Base-by-base conservation (phyloP, 2,888 invertebrate genomes). In the Eristalinus sepulchralis region DNA sequence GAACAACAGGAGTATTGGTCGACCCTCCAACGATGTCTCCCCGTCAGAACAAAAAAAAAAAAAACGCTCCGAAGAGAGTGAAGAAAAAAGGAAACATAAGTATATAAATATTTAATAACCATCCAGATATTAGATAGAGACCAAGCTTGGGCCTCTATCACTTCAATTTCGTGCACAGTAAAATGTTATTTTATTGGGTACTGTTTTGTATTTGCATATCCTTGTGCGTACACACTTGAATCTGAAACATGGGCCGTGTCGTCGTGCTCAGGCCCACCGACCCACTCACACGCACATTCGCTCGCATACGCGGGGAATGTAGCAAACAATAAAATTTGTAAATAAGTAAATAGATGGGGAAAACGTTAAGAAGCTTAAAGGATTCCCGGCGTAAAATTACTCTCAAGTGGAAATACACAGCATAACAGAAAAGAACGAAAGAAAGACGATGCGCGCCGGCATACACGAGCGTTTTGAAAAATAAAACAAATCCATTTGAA, bases 241-340 rank as follows among this genome's bases (percentile, higher is more conserved):
- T 22, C 34, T 2, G 24, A 47, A 57, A 71, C 66, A 72, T 71
- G 76, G 81, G 75, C 73, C 77, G 13, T 33, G 64, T 78, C 27
- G 20, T 47, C 47, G 13, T 63, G 36, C 17, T 4, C 47, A 5
- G 3, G 17, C 17, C 47, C 47, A 17, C 47, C 17, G 17, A 39
- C 4, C n/a, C 1, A 47, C 47, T n/a, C 47, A 47, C 17, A 17
- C 27, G 77, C 27, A 63, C 57, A 22, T 60, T 27, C 33, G 27
- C 5, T 33, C 47, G 57, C 36, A 71, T 24, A 10, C 57, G 68
- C 34, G 71, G 36, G 71, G 72, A 73, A 73, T 70, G 67, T 76
- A 82, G 62, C 85, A 73, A 83, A 86, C 86, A 86, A 86, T 86
- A 86, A 86, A 86, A 86, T 86, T 86, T 86, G 83, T 86, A 86